A percentile compares a stretch with the other conserved stretches of the same genome.
Evolutionary conservation across 1,140 invertebrate species (phyloP).

Genomic region (Eulimnadia texana): DNA sequence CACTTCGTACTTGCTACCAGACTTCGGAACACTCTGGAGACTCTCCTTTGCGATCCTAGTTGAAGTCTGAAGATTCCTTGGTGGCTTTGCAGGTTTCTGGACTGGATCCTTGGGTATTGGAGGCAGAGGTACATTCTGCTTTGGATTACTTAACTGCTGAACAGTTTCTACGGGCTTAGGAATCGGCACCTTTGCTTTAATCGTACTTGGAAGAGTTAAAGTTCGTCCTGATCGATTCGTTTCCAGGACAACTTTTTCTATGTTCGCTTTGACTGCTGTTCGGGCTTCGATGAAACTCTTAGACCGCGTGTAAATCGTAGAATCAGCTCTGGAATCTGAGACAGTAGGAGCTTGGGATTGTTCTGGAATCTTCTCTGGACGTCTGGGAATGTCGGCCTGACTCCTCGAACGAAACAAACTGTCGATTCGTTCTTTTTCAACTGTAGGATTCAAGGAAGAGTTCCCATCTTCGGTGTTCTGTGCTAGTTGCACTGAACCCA

Average conservation of each 20-base stretch:
- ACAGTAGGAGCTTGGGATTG: not conserved
- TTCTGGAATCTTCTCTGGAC: not conserved
- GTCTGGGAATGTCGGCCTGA: not conserved
- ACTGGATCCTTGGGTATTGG: slow-evolving; percentile 5
- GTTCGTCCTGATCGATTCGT: not conserved
- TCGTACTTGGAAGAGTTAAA: not conserved
- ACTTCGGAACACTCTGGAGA: not conserved
- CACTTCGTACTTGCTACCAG: slow-evolving; percentile 31
- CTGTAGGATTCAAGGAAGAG: slow-evolving; percentile 16
- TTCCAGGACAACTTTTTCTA: slow-evolving; percentile 22
- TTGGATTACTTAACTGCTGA: not conserved
- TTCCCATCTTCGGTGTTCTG: not conserved
- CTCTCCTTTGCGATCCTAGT: not conserved
- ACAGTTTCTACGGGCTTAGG: not conserved
- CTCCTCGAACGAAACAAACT: slow-evolving; percentile 20
- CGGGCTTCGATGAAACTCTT: slow-evolving; percentile 15
- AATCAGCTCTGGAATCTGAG: not conserved
- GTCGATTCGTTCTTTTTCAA: slow-evolving; percentile 24
- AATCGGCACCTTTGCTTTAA: not conserved
- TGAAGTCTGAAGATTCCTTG: not conserved
- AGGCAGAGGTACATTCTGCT: slow-evolving; percentile 7
- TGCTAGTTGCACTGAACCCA: not conserved
- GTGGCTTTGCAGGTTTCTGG: not conserved
- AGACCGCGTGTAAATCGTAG: not conserved
- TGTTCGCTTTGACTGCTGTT: slow-evolving; percentile 24